Conservation (phyloP, 2,888 invertebrate genomes). For the Andrena chrysosceles region DNA sequence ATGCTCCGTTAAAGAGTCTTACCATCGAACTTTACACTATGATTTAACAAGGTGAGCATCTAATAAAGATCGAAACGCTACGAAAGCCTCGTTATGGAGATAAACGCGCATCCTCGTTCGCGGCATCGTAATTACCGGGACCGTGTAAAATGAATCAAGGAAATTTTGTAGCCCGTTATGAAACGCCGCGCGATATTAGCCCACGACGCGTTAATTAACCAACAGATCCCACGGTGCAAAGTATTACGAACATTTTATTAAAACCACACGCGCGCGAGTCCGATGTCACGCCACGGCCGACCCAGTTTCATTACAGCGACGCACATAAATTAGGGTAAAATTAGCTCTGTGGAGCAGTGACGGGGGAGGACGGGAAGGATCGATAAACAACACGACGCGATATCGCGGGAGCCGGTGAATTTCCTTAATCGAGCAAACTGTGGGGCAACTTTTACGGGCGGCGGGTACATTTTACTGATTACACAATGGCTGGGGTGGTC, state of each 20-base stretch:
- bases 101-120: neutral
- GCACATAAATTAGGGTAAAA: conserved; percentile 40
- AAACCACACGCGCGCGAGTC: conserved; percentile 1
- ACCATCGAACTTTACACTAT: neutral
- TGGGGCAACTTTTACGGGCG: conserved; percentile 40
- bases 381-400: conserved; percentile 34
- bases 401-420: conserved; percentile 27
- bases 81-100: neutral
- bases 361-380: conserved; percentile 26
- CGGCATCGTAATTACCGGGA: neutral
- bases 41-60: neutral
- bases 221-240: neutral
- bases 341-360: conserved; percentile 11
- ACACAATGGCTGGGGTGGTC: conserved; percentile 36
- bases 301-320: conserved; percentile 24
- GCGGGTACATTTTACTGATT: conserved; percentile 58
- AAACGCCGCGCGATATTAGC: conserved; percentile 9
- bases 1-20: neutral
- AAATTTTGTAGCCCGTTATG: neutral
- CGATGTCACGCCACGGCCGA: neutral
- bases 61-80: neutral
- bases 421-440: conserved; percentile 53
- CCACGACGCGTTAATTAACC: conserved; percentile 25
- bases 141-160: neutral
- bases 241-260: conserved; percentile 32